Conservation (phyloP, 2,113 vertebrate genomes). For the Ramphastos sulfuratus region DNA sequence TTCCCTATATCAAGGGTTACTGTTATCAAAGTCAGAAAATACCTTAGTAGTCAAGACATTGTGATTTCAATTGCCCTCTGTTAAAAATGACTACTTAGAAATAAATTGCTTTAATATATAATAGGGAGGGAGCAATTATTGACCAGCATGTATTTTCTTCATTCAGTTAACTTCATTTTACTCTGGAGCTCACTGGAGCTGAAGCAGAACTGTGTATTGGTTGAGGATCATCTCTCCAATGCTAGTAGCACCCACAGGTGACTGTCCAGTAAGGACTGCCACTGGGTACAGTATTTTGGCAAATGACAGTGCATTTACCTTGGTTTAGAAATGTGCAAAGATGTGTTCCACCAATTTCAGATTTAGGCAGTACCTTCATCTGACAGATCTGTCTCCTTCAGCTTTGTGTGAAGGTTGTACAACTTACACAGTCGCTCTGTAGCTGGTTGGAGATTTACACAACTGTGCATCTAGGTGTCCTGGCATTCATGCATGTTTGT, state of each 20-base stretch:
- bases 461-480: not conserved
- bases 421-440: not conserved
- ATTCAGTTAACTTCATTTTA: not conserved
- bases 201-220: not conserved
- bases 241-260: fast-evolving
- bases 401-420: not conserved
- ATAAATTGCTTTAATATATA: not conserved
- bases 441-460: not conserved
- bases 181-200: not conserved
- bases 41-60: not conserved
- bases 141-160: not conserved
- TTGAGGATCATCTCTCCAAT: not conserved
- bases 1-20: not conserved
- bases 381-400: not conserved
- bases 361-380: not conserved
- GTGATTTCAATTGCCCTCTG: not conserved
- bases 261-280: not conserved
- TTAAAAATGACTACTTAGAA: not conserved
- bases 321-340: not conserved
- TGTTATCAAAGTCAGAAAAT: not conserved
- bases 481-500: not conserved
- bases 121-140: not conserved
- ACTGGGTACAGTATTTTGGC: not conserved
- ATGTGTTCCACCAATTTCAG: not conserved
- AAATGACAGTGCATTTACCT: not conserved